These are phyloP conservation scores for Mormyrops boulengeri DNA, from an alignment of 2,797 vertebrate genomes.

Conservation along the genomic window DNA sequence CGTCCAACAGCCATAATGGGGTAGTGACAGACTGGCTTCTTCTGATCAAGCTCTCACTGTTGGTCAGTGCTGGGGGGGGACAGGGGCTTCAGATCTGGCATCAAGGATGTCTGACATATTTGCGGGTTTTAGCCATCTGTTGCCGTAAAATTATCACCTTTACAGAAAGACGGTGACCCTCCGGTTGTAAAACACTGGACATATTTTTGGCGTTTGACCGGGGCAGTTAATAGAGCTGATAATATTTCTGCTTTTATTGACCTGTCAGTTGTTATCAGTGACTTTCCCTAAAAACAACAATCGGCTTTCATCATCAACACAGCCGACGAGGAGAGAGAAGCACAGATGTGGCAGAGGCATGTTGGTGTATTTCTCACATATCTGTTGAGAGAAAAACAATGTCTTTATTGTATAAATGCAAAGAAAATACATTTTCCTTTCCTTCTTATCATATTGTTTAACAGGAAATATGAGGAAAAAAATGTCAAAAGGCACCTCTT, in stretches of 20 bases:
- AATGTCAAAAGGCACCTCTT: not conserved
- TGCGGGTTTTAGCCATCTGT: slow-evolving; percentile 50
- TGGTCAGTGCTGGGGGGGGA: not conserved
- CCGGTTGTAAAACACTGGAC: slow-evolving; percentile 48
- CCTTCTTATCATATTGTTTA: not conserved
- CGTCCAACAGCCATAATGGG: not conserved
- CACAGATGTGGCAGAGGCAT: slow-evolving; percentile 40
- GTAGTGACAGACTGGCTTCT: not conserved
- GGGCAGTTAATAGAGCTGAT: slow-evolving; percentile 52
- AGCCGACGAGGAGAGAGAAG: slow-evolving; percentile 54
- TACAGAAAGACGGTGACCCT: slow-evolving; percentile 49
- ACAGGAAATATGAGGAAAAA: not conserved
- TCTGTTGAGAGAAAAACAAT: not conserved
- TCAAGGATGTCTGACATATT: slow-evolving; percentile 46
- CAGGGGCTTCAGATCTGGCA: slow-evolving; percentile 25
- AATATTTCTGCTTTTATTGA: slow-evolving; percentile 64
- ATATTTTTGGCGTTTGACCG: slow-evolving; percentile 61
- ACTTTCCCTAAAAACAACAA: slow-evolving; percentile 55
- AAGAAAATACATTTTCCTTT: not conserved
- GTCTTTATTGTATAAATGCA: not conserved
- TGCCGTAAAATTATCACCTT: slow-evolving; percentile 67
- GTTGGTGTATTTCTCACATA: not conserved
- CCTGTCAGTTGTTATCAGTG: slow-evolving; percentile 63
- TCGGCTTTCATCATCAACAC: slow-evolving; percentile 52
- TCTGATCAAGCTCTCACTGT: not conserved